Evolutionary conservation across 2,888 invertebrate species (phyloP).

Genomic region (Glaucopsyche alexis): DNA sequence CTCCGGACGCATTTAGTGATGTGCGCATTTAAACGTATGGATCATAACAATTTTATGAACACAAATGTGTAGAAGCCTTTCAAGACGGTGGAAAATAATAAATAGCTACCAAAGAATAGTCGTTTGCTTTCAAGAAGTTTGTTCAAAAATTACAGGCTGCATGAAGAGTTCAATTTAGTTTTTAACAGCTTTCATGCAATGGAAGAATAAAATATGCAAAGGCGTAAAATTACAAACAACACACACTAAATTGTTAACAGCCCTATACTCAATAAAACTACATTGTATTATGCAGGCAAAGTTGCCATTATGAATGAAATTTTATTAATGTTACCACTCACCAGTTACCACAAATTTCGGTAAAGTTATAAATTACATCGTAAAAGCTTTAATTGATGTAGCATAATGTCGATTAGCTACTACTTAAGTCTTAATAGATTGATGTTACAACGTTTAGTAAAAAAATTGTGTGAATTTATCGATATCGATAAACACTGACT

Average conservation of each 20-base stretch:
- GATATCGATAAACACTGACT: slow-evolving; percentile 47
- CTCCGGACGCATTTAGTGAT: slow-evolving; percentile 57
- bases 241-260: neutral
- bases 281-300: neutral
- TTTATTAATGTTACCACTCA: neutral
- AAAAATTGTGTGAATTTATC: neutral
- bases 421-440: too few relatives aligned
- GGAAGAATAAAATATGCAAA: neutral
- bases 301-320: neutral
- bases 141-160: neutral
- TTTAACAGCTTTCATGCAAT: neutral
- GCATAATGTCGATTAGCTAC: neutral
- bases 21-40: neutral
- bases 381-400: neutral
- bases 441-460: neutral
- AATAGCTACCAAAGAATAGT: too few relatives aligned
- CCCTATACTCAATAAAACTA: neutral
- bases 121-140: neutral
- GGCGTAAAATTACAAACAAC: neutral
- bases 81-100: neutral
- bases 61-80: neutral
- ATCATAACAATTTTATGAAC: neutral
- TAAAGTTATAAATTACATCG: neutral
- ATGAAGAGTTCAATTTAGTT: neutral
- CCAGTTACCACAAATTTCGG: neutral